Evolutionary conservation across 2,113 vertebrate species (phyloP).

Genomic region (Cyphomyrus plagiostoma): DNA sequence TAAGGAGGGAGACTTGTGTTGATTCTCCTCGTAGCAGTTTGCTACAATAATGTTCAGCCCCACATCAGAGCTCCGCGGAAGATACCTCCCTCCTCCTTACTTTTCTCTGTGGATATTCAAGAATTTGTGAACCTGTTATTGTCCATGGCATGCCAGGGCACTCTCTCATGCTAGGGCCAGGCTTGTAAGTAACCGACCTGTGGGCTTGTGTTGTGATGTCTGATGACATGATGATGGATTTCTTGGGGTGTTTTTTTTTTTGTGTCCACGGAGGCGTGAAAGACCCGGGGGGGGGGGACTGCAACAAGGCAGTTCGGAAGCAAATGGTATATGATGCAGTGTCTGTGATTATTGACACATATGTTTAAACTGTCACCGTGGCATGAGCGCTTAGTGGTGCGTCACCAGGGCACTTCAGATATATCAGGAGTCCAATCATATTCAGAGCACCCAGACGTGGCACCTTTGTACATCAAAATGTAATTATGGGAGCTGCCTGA

Average conservation of each 20-base stretch:
- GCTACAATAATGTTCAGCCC: not conserved
- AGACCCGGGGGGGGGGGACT: not conserved
- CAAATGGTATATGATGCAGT: constrained; percentile 8
- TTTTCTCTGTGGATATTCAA: not conserved
- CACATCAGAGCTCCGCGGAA: not conserved
- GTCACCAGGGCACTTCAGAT: not conserved
- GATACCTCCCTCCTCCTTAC: not conserved
- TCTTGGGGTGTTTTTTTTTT: constrained; percentile 4
- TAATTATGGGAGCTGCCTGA: not conserved
- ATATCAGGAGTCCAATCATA: not conserved
- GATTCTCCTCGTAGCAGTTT: not conserved
- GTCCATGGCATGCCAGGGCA: not conserved
- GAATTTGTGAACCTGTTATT: not conserved
- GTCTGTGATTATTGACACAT: not conserved
- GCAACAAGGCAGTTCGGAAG: not conserved
- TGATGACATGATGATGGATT: constrained; percentile 26
- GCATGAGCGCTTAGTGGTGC: not conserved
- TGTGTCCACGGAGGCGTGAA: not conserved
- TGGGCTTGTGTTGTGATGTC: not conserved
- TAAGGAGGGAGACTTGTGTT: not conserved
- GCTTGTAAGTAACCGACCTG: not conserved
- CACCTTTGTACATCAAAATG: not conserved
- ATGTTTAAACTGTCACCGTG: constrained; percentile 11
- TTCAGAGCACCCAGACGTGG: not conserved
- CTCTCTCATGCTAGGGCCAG: constrained; percentile 6